Conservation (phyloP, 2,888 invertebrate species). For the Cremastinae sp. region DNA sequence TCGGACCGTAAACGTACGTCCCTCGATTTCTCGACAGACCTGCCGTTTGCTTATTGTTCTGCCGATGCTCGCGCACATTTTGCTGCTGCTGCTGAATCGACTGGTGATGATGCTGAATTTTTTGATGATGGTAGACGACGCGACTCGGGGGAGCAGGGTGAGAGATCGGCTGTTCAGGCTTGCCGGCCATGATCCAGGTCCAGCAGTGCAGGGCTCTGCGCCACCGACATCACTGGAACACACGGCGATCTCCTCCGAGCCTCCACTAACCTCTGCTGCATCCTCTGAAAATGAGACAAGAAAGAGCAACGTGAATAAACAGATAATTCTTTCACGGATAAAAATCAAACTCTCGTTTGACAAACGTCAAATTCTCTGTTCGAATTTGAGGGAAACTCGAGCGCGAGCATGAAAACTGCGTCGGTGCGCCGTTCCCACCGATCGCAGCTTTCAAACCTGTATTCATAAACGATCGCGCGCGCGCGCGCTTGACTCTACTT, state of each 20-base stretch:
- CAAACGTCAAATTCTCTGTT: too few species aligned
- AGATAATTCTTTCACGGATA: too few species aligned
- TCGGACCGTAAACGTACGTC: slow-evolving; percentile 83
- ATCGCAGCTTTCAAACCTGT: background rate
- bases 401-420: too few species aligned
- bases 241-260: slow-evolving; percentile 79
- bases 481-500: background rate
- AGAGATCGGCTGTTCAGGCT: slow-evolving; percentile 86
- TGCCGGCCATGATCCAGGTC: slow-evolving; percentile 87
- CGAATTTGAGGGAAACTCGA: too few species aligned
- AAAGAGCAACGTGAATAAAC: background rate
- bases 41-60: background rate
- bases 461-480: background rate
- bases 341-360: too few species aligned
- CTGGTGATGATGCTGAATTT: slow-evolving; percentile 66
- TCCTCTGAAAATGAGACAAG: slow-evolving; percentile 72
- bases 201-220: slow-evolving; percentile 76
- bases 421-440: too few species aligned
- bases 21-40: slow-evolving; percentile 72
- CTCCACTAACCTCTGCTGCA: slow-evolving; percentile 78
- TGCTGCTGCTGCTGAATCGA: slow-evolving; percentile 35
- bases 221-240: slow-evolving; percentile 86
- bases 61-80: slow-evolving; percentile 34
- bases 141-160: slow-evolving; percentile 80
- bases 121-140: slow-evolving; percentile 67